Percentiles rank a stretch among this genome's conserved stretches.
Evolutionary conservation across 2,888 invertebrate species (phyloP).

Genomic region (Galerucella pusilla): DNA sequence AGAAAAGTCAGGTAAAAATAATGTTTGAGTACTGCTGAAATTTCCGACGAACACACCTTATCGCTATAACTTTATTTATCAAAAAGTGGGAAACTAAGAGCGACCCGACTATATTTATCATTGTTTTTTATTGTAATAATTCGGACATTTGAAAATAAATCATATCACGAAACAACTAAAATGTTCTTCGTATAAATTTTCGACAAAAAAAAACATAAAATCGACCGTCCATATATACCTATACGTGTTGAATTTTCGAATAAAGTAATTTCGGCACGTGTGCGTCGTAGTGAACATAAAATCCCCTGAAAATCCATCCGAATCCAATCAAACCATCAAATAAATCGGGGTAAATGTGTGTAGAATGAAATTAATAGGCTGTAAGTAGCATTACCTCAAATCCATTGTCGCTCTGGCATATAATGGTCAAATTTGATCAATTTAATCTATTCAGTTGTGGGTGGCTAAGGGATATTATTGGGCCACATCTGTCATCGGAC

Average conservation of each 20-base stretch:
- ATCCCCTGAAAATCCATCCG: conserved; percentile 48
- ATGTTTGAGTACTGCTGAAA: too few species aligned
- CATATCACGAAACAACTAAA: too few species aligned
- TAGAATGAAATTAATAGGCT: conserved; percentile 58
- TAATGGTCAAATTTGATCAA: conserved; percentile 56
- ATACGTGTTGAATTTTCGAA: background rate
- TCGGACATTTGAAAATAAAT: too few species aligned
- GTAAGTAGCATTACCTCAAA: conserved; percentile 57
- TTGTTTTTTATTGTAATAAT: too few species aligned
- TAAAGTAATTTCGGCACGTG: conserved; percentile 10
- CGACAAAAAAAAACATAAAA: background rate
- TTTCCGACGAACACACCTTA: too few species aligned
- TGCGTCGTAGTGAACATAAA: conserved; percentile 29
- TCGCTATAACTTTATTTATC: too few species aligned
- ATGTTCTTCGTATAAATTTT: too few species aligned
- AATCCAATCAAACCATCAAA: conserved; percentile 51
- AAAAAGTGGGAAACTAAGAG: too few species aligned
- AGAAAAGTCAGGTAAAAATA: too few species aligned
- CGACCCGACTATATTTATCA: too few species aligned
- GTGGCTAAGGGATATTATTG: conserved; percentile 53
- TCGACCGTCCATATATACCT: background rate
- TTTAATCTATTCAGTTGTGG: conserved; percentile 53
- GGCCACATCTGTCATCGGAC: conserved; percentile 61
- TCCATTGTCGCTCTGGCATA: conserved; percentile 45
- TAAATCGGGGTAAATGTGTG: conserved; percentile 53